Evolutionary conservation across 2,113 vertebrate genomes (phyloP).

Genomic region (Cyprinus carpio): DNA sequence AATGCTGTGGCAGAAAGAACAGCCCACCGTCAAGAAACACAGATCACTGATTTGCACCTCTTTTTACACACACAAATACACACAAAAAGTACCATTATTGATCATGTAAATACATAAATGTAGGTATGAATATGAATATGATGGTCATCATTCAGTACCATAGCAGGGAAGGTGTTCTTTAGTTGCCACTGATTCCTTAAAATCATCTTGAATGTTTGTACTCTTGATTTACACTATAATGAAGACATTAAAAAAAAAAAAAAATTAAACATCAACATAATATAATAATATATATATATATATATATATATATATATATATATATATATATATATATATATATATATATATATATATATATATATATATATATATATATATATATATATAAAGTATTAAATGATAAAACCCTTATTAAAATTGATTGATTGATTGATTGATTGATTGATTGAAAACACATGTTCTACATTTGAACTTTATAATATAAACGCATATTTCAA

Average conservation of each 20-base stretch:
- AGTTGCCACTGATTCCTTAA: background rate
- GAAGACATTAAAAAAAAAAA: background rate
- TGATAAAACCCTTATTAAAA: background rate
- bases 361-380: too few species aligned
- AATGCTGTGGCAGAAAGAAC: background rate
- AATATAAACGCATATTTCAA: background rate
- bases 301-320: too few species aligned
- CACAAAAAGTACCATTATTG: background rate
- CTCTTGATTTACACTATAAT: background rate
- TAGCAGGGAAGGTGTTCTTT: background rate
- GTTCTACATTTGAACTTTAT: background rate
- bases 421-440: background rate
- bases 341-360: too few species aligned
- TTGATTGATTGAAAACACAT: background rate
- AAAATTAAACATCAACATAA: background rate
- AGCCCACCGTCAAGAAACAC: background rate
- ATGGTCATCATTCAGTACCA: background rate
- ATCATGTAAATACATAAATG: background rate
- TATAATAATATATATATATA: too few species aligned
- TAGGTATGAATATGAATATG: conserved; percentile 6
- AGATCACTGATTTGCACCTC: background rate
- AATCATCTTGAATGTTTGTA: background rate
- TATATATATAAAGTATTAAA: too few species aligned
- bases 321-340: too few species aligned
- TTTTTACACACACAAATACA: background rate